These are phyloP conservation scores for Anniella stebbinsi DNA, from an alignment of 2,797 vertebrate species.

Conservation along the genomic window DNA sequence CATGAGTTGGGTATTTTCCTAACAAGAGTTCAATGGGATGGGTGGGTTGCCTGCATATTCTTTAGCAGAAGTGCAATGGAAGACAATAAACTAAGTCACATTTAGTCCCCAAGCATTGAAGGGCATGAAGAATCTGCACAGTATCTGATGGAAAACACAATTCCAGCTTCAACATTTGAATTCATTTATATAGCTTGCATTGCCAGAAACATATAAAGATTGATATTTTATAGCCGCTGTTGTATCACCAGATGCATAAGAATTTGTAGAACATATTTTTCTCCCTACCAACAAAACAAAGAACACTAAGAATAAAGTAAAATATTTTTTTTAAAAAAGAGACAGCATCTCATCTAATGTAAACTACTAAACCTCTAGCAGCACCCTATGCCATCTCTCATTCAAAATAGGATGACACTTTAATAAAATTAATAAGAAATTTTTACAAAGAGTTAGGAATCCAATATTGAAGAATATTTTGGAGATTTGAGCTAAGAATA, in stretches of 20 bases:
- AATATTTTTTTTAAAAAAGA: constrained; percentile 24
- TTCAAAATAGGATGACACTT: neutral
- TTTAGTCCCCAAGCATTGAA: constrained; percentile 23
- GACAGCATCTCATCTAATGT: neutral
- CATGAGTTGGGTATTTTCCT: constrained; percentile 3
- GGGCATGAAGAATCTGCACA: neutral
- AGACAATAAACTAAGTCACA: constrained; percentile 46
- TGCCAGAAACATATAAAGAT: constrained; percentile 58
- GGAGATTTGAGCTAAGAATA: too few species aligned
- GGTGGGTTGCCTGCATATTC: neutral
- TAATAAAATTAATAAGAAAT: too few species aligned
- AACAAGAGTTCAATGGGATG: neutral
- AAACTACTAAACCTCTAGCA: neutral
- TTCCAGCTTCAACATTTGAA: constrained; percentile 55
- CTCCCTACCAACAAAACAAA: constrained; percentile 11
- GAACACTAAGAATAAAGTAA: neutral
- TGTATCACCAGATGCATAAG: constrained; percentile 57
- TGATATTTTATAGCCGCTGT: constrained; percentile 49
- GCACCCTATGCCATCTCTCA: neutral
- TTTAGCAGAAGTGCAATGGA: constrained; percentile 30
- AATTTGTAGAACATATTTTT: constrained; percentile 22
- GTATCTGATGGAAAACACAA: constrained; percentile 31
- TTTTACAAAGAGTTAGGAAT: too few species aligned
- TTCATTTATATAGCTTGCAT: constrained; percentile 53
- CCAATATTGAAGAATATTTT: too few species aligned